Evolutionary conservation across 2,888 invertebrate species (phyloP), one percentile per base, ranked within the genome.

Genomic region (Synanthedon vespiformis): DNA sequence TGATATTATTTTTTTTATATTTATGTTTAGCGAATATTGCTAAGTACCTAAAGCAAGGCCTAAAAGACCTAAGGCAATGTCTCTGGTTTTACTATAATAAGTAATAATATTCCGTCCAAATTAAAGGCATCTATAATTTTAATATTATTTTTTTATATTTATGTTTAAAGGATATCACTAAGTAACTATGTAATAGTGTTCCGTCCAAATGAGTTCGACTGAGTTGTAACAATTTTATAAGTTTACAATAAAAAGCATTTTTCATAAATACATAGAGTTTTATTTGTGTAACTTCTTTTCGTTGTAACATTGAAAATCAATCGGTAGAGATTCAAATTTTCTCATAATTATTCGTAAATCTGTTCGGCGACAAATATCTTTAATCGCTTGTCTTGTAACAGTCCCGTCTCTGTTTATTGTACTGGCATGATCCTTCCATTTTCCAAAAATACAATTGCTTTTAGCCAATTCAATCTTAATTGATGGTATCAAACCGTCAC

Each of bases 361-460:
- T 40, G 58, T 40, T 59, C 81, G 70, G 54, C 72, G 70, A 56
- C 88, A 88, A 44, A 86, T 58, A 56, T 75, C 74, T 62, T 61
- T 78, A 1, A 70, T 53, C 1, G 87, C 81, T 50, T 56, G 50
- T 41, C 59, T 57, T 27, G 61, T 53, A 49, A 52, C 56, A 52
- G 68, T 64, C 0, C 87, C 87, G 62, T 67, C 66, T 41, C 57
- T 65, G 54, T 70, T 70, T n/a, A 88, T 75, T 55, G 64, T 61
- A 55, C 75, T 72, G 2, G 74, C 70, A 61, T 88, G 88, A 3
- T 78, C 74, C 12, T 64, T 69, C 84, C 86, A 88, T 64, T 79
- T 82, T 0, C 88, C 83, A 62, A 72, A 77, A 51, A 86, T 66
- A 62, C 88, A 88, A 63, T 87, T 83, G 0, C 70, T 70, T 70